These are phyloP conservation scores for Uloborus plumipes DNA, from an alignment of 2,888 invertebrate genomes.

Conservation along the genomic window DNA sequence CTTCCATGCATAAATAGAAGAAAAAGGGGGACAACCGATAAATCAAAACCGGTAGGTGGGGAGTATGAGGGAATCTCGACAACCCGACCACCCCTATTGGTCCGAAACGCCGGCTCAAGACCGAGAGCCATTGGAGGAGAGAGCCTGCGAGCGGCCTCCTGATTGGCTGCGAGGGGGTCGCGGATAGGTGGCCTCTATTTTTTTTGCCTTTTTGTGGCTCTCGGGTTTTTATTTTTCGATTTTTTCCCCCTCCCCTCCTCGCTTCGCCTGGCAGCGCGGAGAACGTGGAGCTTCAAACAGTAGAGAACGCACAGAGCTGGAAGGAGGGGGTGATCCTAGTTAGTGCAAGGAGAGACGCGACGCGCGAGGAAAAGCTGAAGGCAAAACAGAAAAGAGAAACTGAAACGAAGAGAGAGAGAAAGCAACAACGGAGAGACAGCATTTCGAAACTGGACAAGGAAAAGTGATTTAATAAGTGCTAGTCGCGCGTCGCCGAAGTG, in stretches of 20 bases:
- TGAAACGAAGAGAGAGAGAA: slow-evolving; percentile 18
- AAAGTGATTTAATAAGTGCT: too few relatives aligned
- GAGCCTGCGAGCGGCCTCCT: slow-evolving; percentile 19
- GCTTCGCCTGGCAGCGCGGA: slow-evolving; percentile 17
- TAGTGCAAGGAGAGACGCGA: neutral
- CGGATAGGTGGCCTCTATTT: slow-evolving; percentile 27
- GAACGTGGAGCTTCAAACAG: slow-evolving; percentile 20
- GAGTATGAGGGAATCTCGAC: slow-evolving; percentile 53
- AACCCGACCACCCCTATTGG: slow-evolving; percentile 58
- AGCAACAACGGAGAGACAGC: slow-evolving; percentile 7
- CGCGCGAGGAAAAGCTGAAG: slow-evolving; percentile 10
- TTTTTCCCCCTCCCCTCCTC: slow-evolving; percentile 29
- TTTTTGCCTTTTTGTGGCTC: slow-evolving; percentile 17
- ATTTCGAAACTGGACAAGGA: too few relatives aligned
- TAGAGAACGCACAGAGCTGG: slow-evolving; percentile 49
- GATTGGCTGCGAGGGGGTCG: slow-evolving; percentile 57
- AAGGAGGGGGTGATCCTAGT: slow-evolving; percentile 50
- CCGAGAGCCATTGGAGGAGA: slow-evolving; percentile 36
- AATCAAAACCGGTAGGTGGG: slow-evolving; percentile 59
- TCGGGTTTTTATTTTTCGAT: slow-evolving; percentile 2
- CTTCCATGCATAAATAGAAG: slow-evolving; percentile 43
- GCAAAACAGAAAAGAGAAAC: slow-evolving; percentile 15
- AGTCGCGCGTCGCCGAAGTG: too few relatives aligned
- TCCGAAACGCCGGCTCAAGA: slow-evolving; percentile 27
- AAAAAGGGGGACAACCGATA: slow-evolving; percentile 36